These are phyloP conservation scores for Lota lota DNA, from an alignment of 2,113 vertebrate species.

Conservation along the genomic window DNA sequence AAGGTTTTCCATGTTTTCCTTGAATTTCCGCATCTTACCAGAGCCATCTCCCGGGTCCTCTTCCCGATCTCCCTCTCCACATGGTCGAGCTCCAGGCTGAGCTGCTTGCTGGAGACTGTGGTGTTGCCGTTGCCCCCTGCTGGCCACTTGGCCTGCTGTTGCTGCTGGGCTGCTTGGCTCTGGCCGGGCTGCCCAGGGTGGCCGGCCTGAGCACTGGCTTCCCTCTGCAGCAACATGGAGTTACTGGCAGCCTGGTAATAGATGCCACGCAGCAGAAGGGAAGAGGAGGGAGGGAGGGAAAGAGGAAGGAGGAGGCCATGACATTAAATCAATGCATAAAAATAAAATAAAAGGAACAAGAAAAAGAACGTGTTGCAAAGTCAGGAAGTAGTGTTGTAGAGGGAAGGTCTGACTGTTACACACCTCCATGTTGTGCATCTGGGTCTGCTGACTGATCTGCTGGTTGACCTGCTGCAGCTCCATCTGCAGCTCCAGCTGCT, in stretches of 20 bases:
- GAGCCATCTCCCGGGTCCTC: slow-evolving; percentile 89
- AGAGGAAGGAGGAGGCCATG: not conserved
- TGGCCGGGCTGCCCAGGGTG: slow-evolving; percentile 65
- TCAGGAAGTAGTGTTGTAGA: too few relatives aligned
- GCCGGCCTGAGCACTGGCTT: slow-evolving; percentile 78
- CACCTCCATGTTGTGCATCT: slow-evolving; percentile 89
- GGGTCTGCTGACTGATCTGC: slow-evolving; percentile 95
- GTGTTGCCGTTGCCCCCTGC: slow-evolving; percentile 72
- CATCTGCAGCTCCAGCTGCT: slow-evolving; percentile 76
- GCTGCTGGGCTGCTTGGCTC: slow-evolving; percentile 58
- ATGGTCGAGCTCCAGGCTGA: slow-evolving; percentile 94
- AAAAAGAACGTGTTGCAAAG: too few relatives aligned
- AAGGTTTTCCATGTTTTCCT: too few relatives aligned
- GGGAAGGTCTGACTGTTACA: slow-evolving; percentile 10
- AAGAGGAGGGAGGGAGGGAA: not conserved
- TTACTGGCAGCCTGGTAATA: slow-evolving; percentile 85
- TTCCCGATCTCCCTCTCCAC: slow-evolving; percentile 97
- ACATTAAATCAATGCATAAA: not conserved
- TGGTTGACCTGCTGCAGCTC: slow-evolving; percentile 96
- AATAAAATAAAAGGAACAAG: too few relatives aligned
- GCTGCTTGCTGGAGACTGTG: slow-evolving; percentile 86
- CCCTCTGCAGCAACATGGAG: slow-evolving; percentile 89
- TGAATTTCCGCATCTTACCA: slow-evolving; percentile 74
- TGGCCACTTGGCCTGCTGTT: slow-evolving; percentile 83
- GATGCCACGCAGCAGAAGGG: not conserved